Base-by-base conservation (phyloP, 92 coral and sea anemone genomes). In the Porites divaricata region DNA sequence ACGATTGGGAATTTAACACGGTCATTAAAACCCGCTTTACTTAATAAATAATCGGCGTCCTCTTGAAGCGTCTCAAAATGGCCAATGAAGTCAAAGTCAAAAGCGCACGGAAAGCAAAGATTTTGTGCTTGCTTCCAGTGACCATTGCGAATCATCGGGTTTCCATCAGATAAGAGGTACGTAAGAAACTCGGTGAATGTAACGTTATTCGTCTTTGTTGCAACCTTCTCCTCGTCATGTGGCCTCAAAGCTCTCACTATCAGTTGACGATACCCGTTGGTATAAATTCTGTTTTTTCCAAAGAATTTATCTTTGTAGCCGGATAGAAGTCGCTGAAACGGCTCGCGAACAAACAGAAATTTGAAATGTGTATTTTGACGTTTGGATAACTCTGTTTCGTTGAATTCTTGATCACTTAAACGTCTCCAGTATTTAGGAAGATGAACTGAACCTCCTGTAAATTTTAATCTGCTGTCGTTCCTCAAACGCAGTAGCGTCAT, bases 311-410 rank as follows among this genome's bases (percentile, higher is more conserved):
- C 92, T 67, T 62, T 48, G 52, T 78, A 89, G 68, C 78, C 92
- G 4, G 89, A 89, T 6, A 89, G 82, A 57, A 89, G 48, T 58
- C 92, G 81, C 53, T 89, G 86, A 51, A 89, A 89, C 11, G 92
- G 92, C 50, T 89, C 92, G 28, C 92, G 83, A 17, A 89, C 92
- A 68, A 89, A 85, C 24, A 85, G 67, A 66, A 89, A 85, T 48
- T 89, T 89, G n/a, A 67, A 84, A 83, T 89, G 64, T 11, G 89
- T 73, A 4, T 53, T 67, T 22, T 78, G 63, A 26, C 88, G 83
- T 67, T 76, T 20, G 14, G 87, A 79, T 26, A 79, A 66, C 2
- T 85, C 85, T 24, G 45, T 24, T 35, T 22, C 15, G n/a, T 78
- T 75, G 50, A 65, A 85, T 20, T 79, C 74, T 35, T 35, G 45